A percentile compares a stretch with the other conserved stretches of the same genome.
These are phyloP conservation scores for Limnodromus scolopaceus DNA, from an alignment of 2,797 vertebrate species.

Conservation along the genomic window DNA sequence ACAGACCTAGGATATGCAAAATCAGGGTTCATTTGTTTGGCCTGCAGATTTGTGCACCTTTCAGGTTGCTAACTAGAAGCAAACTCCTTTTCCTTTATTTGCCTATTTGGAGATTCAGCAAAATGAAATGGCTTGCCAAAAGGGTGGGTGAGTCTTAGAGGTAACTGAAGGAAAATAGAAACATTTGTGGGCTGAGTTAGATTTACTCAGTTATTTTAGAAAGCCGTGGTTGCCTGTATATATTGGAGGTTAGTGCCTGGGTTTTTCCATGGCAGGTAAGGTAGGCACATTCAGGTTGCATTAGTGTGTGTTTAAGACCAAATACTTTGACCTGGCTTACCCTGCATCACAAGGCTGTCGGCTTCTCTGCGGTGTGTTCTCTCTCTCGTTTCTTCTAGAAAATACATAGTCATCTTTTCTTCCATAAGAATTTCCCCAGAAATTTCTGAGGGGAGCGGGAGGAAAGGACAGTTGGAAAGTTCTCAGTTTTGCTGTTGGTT, in stretches of 20 bases:
- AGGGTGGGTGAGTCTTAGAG: not conserved
- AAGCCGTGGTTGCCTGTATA: fast-evolving
- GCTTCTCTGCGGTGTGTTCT: not conserved
- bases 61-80: not conserved
- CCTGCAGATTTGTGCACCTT: not conserved
- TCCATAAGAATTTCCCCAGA: not conserved
- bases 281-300: not conserved
- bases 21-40: not conserved
- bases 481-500: not conserved
- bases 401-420: not conserved
- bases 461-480: not conserved
- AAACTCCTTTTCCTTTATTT: not conserved
- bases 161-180: not conserved
- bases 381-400: not conserved
- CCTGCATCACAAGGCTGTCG: not conserved
- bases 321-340: not conserved
- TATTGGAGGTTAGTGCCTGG: not conserved
- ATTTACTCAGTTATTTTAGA: not conserved
- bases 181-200: not conserved
- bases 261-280: fast-evolving
- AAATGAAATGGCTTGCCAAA: not conserved
- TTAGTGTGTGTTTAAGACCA: not conserved
- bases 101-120: not conserved
- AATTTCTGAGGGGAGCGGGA: not conserved
- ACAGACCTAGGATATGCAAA: not conserved